Evolutionary conservation across 2,797 vertebrate genomes (phyloP), one percentile per base, ranked within the genome.

Genomic region (Lepilemur septentrionalis): DNA sequence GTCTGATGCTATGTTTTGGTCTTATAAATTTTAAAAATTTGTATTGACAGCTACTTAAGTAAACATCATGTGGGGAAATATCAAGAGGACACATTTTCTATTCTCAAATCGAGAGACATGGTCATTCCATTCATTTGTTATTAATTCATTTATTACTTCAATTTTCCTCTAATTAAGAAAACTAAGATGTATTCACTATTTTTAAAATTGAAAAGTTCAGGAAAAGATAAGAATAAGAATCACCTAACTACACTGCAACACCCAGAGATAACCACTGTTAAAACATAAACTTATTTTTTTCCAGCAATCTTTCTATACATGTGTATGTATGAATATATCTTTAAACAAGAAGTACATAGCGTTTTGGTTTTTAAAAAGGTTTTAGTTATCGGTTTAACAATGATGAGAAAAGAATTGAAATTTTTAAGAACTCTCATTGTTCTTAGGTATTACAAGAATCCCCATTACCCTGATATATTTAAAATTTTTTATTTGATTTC

Each of bases 161-260:
- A n/a, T 57, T 93, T 91, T 90, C 73, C 93, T 90, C 67, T 83
- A 85, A 78, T 57, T 93, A 95, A 65, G 48, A 93, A 93, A 95
- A 59, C 12, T 41, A 93, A 63, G 38, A 18, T 15, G 0, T 55
- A 87, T 35, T 55, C 22, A 46, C 83, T 95, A 78, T 82, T 69
- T 91, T 86, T 80, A n/a, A 81, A 88, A 46, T n/a, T 95, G 22
- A 13, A 78, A 95, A 90, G 46, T 63, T 92, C 50, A 76, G 28
- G 72, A 87, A 78, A 88, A 86, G 11, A 7, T 38, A 85, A 95
- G 65, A 94, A 48, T 43, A 81, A 70, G 43, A 96, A 69, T 69
- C n/a, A 86, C 41, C 30, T 17, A 30, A 17, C 61, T 28, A 59
- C n/a, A 83, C 41, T 23, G 12, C 4, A 48, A n/a, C 12, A 76